Base-by-base conservation (phyloP, 2,113 vertebrate species). In the Petroica traversi region DNA sequence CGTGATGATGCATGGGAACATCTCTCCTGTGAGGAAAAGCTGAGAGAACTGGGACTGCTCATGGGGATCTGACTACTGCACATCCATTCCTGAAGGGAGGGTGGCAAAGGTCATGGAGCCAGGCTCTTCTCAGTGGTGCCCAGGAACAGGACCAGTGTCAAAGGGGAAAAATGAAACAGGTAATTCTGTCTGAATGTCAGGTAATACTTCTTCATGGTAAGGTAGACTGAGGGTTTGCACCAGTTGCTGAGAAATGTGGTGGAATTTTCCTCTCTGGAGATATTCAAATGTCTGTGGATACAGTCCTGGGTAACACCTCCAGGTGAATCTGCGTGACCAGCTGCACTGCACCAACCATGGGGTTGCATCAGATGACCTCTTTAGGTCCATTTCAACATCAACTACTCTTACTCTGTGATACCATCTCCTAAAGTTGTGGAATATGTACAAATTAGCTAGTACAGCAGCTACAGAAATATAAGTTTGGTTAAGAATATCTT, bases 311-410 rank as follows among this genome's bases (percentile, higher is more conserved):
- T 6, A 36, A 64, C 1, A 0, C 61, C 18, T 51, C 28, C n/a
- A 54, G 12, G 8, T 57, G n/a, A 71, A 18, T 12, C 22, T 62
- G 19, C 1, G 3, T 33, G 38, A 62, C 6, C 29, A 61, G 6
- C 15, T 49, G 45, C 45, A 49, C 9, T 20, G 17, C 28, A 33
- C 22, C 45, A 40, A 40, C 17, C 23, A 62, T 5, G 12, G 7
- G 0, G 0, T 29, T 87, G 14, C 10, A 36, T 24, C 6, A n/a
- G 7, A 20, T 24, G 12, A 66, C 6, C 7, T 61, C 20, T 31
- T 71, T 4, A 46, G 8, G 3, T 14, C 13, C 7, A 9, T 67
- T 84, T 22, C 19, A 72, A 46, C 7, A n/a, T 29, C 28, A 64
- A 19, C 4, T 16, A 33, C 8, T 52, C 34, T 43, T 13, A 73